Evolutionary conservation across 2,113 vertebrate species (phyloP).

Genomic region (Saimiri boliviensis): DNA sequence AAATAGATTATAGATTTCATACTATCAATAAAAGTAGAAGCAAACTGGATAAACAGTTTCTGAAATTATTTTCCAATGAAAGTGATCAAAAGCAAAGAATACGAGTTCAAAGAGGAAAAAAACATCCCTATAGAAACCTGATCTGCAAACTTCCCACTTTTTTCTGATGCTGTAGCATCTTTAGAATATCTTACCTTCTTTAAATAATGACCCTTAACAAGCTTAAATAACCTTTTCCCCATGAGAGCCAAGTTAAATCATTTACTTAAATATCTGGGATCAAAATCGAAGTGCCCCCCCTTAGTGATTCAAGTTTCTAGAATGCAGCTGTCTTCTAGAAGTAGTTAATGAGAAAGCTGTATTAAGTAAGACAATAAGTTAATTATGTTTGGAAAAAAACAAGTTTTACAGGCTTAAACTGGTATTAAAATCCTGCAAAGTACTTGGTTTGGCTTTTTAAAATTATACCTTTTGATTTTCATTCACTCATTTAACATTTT

Average conservation of each 20-base stretch:
- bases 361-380: background rate
- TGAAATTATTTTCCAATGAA: background rate
- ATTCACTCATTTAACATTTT: constrained; percentile 4
- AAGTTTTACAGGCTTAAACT: background rate
- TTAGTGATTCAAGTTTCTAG: background rate
- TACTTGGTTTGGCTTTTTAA: background rate
- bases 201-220: background rate
- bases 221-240: background rate
- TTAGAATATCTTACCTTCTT: background rate
- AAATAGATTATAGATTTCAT: background rate
- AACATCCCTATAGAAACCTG: background rate
- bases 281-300: background rate
- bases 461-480: background rate
- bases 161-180: background rate
- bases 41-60: background rate
- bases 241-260: background rate
- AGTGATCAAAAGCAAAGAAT: background rate
- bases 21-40: background rate
- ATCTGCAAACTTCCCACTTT: background rate
- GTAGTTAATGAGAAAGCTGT: background rate
- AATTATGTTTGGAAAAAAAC: constrained; percentile 13
- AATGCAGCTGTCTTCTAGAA: background rate
- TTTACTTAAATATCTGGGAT: background rate
- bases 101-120: background rate
- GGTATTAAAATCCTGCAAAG: background rate